phyloP scores from a whole-genome alignment of 2,797 vertebrate species.

The Parauchenoglanis ngamensis region DNA sequence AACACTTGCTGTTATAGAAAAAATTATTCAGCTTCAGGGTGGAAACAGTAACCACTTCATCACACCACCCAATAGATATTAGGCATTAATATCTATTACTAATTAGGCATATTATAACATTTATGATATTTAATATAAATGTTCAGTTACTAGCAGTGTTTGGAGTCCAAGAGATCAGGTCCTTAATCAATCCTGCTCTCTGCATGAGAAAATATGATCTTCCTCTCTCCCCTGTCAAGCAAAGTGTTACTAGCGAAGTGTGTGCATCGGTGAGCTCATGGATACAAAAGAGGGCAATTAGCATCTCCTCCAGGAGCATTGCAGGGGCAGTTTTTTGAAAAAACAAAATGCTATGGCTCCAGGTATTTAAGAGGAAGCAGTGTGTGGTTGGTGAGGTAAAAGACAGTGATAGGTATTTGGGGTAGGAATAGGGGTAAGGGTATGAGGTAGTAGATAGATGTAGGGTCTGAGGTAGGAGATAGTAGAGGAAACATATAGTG shows the following conservation, averaged over 20 bases:
- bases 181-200: neutral
- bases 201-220: neutral
- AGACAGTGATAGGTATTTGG: neutral
- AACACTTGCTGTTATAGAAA: slow-evolving; percentile 16
- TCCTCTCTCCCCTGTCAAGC: neutral
- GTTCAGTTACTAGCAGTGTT: neutral
- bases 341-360: neutral
- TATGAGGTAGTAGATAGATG: neutral
- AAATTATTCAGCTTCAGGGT: neutral
- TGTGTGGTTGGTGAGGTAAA: neutral
- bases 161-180: neutral
- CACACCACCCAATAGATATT: neutral
- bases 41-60: neutral
- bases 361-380: neutral
- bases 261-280: neutral
- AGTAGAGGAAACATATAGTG: neutral
- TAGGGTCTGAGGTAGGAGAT: no score
- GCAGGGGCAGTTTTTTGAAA: no score
- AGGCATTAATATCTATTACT: neutral
- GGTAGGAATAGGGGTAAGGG: neutral
- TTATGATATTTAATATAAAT: slow-evolving; percentile 9
- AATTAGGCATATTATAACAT: no score
- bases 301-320: neutral
- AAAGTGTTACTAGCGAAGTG: neutral
- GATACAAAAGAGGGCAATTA: neutral